phyloP scores from a whole-genome alignment of 1,140 invertebrate species.

The Drosophila nigromelanica region DNA sequence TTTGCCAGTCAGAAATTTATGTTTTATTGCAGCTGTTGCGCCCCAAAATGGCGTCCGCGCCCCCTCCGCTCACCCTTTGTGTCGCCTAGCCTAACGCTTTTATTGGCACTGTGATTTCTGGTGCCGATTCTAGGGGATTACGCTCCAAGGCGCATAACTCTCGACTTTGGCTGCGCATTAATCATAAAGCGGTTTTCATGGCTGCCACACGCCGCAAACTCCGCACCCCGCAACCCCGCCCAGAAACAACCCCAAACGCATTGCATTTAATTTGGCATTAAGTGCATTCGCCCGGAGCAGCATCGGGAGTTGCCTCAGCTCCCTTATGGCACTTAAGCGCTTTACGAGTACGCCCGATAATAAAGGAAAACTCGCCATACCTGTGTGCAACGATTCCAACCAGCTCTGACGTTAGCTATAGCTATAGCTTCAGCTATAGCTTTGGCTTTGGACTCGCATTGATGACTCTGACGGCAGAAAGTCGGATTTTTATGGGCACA shows the following conservation, averaged over 20 bases:
- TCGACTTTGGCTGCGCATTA: slow-evolving; percentile 54
- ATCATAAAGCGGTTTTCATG: slow-evolving; percentile 60
- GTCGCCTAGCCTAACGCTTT: slow-evolving; percentile 29
- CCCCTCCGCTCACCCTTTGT: slow-evolving; percentile 1
- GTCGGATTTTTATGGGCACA: slow-evolving; percentile 43
- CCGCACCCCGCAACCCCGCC: not conserved
- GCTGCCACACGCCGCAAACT: slow-evolving; percentile 7
- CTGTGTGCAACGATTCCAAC: slow-evolving; percentile 34
- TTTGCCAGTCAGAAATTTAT: slow-evolving; percentile 45
- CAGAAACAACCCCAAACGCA: not conserved
- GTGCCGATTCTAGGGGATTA: slow-evolving; percentile 45
- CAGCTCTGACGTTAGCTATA: not conserved
- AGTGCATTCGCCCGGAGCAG: slow-evolving; percentile 51
- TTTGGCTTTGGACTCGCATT: slow-evolving; percentile 21
- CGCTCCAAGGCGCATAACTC: slow-evolving; percentile 58
- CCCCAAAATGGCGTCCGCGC: slow-evolving; percentile 6
- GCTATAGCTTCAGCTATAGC: slow-evolving; percentile 15
- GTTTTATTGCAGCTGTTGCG: slow-evolving; percentile 63
- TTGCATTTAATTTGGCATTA: slow-evolving; percentile 66
- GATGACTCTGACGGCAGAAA: slow-evolving; percentile 30
- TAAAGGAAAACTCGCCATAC: slow-evolving; percentile 33
- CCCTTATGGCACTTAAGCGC: slow-evolving; percentile 38
- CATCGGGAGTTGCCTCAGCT: not conserved
- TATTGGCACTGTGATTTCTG: slow-evolving; percentile 59
- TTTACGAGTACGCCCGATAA: slow-evolving; percentile 45